A percentile compares a stretch with the other conserved stretches of the same genome.
These are phyloP conservation scores for Phrynocephalus forsythii DNA, from an alignment of 2,797 vertebrate genomes.

Conservation along the genomic window DNA sequence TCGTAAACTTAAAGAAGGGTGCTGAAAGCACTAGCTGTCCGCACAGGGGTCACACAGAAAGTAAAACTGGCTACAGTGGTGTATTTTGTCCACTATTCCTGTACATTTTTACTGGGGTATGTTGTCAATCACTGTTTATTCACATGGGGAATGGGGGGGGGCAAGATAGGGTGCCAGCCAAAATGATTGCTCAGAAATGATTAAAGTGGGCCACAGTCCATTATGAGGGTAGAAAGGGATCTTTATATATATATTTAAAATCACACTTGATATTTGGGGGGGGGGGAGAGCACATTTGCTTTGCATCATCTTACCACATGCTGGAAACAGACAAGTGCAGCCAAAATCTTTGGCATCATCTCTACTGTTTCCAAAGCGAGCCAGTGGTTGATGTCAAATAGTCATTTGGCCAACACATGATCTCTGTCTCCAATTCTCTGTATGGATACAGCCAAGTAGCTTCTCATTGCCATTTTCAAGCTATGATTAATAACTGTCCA, in stretches of 20 bases:
- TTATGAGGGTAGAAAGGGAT: slow-evolving; percentile 33
- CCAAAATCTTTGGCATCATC: slow-evolving; percentile 57
- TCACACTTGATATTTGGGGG: slow-evolving; percentile 41
- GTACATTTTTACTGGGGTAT: neutral
- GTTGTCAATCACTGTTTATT: slow-evolving; percentile 15
- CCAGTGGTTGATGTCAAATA: slow-evolving; percentile 56
- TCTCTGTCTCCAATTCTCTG: slow-evolving; percentile 56
- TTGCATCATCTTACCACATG: slow-evolving; percentile 57
- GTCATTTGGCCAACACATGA: slow-evolving; percentile 71
- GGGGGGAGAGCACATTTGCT: slow-evolving; percentile 56
- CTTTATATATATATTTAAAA: slow-evolving; percentile 4
- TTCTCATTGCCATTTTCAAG: slow-evolving; percentile 61
- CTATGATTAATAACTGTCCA: slow-evolving; percentile 58
- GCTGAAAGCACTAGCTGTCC: neutral
- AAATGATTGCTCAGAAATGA: slow-evolving; percentile 37
- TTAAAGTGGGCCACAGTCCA: slow-evolving; percentile 10
- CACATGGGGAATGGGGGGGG: neutral
- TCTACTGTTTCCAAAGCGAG: slow-evolving; percentile 52
- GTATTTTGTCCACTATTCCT: slow-evolving; percentile 8
- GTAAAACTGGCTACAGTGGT: neutral
- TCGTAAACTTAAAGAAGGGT: neutral
- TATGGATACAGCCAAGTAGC: slow-evolving; percentile 66
- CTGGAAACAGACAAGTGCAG: slow-evolving; percentile 45
- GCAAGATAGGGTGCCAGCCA: slow-evolving; percentile 1
- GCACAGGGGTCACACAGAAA: neutral